Conservation (phyloP, 2,113 vertebrate genomes). For the Heterochromis multidens region DNA sequence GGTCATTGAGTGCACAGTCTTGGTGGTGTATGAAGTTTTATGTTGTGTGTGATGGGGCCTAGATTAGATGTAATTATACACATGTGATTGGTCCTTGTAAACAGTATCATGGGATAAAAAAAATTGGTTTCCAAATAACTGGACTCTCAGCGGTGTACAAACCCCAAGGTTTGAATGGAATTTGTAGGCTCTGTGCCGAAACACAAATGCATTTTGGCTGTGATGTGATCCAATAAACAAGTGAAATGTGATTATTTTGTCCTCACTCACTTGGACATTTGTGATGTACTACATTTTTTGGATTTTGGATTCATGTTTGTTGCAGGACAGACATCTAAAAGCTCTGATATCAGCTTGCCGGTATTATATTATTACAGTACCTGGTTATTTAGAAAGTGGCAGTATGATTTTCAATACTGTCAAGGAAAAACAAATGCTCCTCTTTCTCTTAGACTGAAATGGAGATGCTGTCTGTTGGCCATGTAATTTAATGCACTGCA, state of each 20-base stretch:
- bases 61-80: background rate
- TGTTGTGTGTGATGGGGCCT: background rate
- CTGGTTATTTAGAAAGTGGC: background rate
- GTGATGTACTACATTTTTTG: background rate
- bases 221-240: background rate
- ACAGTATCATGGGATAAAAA: background rate
- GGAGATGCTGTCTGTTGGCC: background rate
- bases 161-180: background rate
- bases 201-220: background rate
- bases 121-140: background rate
- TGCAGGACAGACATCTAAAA: background rate
- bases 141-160: background rate
- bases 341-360: background rate
- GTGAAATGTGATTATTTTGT: background rate
- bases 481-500: background rate
- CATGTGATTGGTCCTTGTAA: background rate
- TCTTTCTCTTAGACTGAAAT: background rate
- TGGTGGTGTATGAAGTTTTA: background rate
- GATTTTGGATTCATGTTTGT: background rate
- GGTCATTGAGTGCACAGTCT: fast-evolving
- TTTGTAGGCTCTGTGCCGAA: background rate
- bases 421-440: no score
- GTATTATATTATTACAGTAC: background rate
- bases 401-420: background rate
- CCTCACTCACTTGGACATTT: background rate